Conservation (phyloP, 2,888 invertebrate species). For the Protophormia terraenovae region DNA sequence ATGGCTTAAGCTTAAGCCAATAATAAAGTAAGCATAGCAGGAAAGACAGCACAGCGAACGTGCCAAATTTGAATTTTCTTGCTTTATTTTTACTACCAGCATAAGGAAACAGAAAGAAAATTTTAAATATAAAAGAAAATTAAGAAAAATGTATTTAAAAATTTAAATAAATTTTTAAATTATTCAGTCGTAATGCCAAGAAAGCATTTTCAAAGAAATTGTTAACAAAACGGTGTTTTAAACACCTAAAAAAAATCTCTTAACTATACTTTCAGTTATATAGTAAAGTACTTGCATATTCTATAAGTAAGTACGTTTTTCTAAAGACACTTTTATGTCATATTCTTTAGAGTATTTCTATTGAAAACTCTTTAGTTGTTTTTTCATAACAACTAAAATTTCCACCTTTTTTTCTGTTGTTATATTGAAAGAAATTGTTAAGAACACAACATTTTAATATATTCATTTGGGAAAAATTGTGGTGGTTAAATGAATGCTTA, state of each 20-base stretch:
- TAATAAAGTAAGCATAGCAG: constrained; percentile 32
- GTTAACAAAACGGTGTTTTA: not conserved
- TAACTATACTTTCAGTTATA: not conserved
- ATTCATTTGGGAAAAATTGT: not conserved
- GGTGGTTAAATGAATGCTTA: not conserved
- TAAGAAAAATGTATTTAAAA: not conserved
- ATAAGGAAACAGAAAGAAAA: constrained; percentile 44
- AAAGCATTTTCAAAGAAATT: not conserved
- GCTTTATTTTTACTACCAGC: constrained; percentile 50
- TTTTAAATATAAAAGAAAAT: not conserved
- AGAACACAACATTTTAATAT: not conserved
- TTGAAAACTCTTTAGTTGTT: not conserved
- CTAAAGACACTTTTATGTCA: not conserved
- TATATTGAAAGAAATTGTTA: not conserved
- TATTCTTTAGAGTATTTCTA: not conserved
- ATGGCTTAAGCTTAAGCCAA: constrained; percentile 57
- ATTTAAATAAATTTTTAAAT: not conserved
- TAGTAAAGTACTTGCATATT: too few species aligned
- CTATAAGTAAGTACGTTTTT: too few species aligned
- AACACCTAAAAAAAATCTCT: not conserved
- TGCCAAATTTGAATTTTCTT: constrained; percentile 58
- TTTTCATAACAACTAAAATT: not conserved
- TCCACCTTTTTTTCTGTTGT: not conserved
- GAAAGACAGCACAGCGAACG: constrained; percentile 15
- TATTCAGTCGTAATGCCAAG: not conserved